Conservation (phyloP, 2,113 vertebrate genomes). For the Clarias magur region DNA sequence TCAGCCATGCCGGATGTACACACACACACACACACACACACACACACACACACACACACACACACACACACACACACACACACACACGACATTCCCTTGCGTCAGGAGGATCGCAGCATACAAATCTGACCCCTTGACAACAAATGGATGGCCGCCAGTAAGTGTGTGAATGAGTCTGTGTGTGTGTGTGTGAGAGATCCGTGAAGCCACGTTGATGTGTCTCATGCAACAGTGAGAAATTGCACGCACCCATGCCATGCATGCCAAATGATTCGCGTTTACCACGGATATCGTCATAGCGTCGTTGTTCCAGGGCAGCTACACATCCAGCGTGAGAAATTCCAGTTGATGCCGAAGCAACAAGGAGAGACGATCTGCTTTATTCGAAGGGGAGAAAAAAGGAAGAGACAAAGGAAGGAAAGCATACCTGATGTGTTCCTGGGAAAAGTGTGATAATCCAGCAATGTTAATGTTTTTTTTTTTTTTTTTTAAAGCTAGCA, state of each 20-base stretch:
- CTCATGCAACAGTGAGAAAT: slow-evolving; percentile 35
- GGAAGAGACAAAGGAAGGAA: neutral
- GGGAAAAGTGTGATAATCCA: slow-evolving; percentile 13
- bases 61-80: too few species aligned
- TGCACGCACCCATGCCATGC: neutral
- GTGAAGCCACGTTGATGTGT: neutral
- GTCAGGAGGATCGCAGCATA: neutral
- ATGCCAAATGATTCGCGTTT: neutral
- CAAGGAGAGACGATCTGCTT: slow-evolving; percentile 19
- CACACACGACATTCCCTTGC: neutral
- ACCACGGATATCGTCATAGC: neutral
- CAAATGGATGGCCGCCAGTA: neutral
- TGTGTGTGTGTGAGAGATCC: neutral
- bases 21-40: too few species aligned
- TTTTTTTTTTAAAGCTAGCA: neutral
- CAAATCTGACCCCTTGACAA: slow-evolving; percentile 7
- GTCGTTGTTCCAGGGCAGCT: neutral
- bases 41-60: too few species aligned
- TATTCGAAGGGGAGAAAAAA: neutral
- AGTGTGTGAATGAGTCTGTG: neutral
- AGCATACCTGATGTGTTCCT: slow-evolving; percentile 11
- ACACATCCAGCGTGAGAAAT: neutral
- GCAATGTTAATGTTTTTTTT: neutral
- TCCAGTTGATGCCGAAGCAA: slow-evolving; percentile 30
- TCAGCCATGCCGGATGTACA: neutral